Evolutionary conservation across 2,113 vertebrate genomes (phyloP), one percentile per base, ranked within the genome.

Genomic region (Petromus typicus): DNA sequence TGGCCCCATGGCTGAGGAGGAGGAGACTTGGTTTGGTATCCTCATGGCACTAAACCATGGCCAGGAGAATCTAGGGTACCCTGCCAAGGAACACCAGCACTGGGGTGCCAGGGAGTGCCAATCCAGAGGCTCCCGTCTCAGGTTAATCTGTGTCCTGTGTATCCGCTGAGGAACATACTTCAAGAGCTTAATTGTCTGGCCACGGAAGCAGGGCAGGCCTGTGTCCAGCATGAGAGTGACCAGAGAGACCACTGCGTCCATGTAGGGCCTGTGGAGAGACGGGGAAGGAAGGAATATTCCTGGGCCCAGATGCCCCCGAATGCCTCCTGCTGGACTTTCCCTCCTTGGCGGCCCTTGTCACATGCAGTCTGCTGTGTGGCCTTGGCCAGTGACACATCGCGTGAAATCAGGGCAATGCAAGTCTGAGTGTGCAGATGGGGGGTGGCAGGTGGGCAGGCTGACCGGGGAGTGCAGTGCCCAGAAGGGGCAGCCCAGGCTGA

Each of bases 101-200:
- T 85, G 79, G 57, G 25, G 17, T 34, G 43, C 51, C 45, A 57
- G n/a, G 66, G 45, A 48, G 23, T n/a, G 64, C 67, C 1, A 12
- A 43, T 20, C 17, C 69, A n/a, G 14, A 48, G 78, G 18, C 43
- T 81, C 76, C 61, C n/a, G 17, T 61, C 43, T 83, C 2, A 3
- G 54, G 12, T 56, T 11, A 37, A 22, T 25, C 34, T 22, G 34
- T 40, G 51, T 43, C 43, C 32, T 64, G 17, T 0, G 1, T 16
- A 2, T 73, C 48, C 63, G 59, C 75, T 43, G 17, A 63, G 75
- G 51, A 98, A 98, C 99, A 99, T 98, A 99, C 99, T 99, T 99
- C 37, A 99, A 98, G 90, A 99, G 97, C 97, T 99, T 99, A 98
- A 99, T 99, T 95, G 99, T 99, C 98, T 99, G 99, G 75, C 99